Evolutionary conservation across 2,113 vertebrate genomes (phyloP).

Genomic region (Sciurus niger): DNA sequence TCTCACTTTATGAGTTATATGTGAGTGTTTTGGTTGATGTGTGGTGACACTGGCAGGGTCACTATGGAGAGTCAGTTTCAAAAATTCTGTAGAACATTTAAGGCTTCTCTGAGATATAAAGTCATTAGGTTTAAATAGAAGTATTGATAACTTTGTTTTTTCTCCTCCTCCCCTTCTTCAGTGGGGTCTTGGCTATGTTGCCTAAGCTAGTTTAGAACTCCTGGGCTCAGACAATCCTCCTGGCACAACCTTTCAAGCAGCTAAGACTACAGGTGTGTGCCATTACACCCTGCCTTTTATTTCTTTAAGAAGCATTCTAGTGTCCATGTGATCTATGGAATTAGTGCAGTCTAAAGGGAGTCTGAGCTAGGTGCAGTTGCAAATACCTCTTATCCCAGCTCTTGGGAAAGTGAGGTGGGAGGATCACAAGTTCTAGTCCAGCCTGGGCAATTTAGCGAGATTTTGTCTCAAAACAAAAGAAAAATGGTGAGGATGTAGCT

Average conservation of each 20-base stretch:
- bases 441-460: too few relatives aligned
- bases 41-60: not conserved
- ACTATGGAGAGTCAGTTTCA: slow-evolving; percentile 18
- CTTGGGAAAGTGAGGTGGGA: too few relatives aligned
- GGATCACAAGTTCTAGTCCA: too few relatives aligned
- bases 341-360: not conserved
- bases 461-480: too few relatives aligned
- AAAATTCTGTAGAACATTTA: not conserved
- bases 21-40: slow-evolving; percentile 34
- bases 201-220: not conserved
- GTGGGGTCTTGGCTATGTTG: not conserved
- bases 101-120: not conserved
- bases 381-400: too few relatives aligned
- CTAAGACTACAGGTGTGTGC: not conserved
- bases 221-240: not conserved
- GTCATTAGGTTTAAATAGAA: slow-evolving; percentile 35
- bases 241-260: not conserved
- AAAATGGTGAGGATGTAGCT: too few relatives aligned
- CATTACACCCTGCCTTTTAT: not conserved
- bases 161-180: not conserved
- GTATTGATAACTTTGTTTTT: not conserved
- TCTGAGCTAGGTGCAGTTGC: too few relatives aligned
- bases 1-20: slow-evolving; percentile 3
- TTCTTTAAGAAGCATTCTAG: slow-evolving; percentile 37
- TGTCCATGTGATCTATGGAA: not conserved